A percentile compares a stretch with the other conserved stretches of the same genome.
Evolutionary conservation across 2,113 vertebrate genomes (phyloP).

Genomic region (Nibea coibor): DNA sequence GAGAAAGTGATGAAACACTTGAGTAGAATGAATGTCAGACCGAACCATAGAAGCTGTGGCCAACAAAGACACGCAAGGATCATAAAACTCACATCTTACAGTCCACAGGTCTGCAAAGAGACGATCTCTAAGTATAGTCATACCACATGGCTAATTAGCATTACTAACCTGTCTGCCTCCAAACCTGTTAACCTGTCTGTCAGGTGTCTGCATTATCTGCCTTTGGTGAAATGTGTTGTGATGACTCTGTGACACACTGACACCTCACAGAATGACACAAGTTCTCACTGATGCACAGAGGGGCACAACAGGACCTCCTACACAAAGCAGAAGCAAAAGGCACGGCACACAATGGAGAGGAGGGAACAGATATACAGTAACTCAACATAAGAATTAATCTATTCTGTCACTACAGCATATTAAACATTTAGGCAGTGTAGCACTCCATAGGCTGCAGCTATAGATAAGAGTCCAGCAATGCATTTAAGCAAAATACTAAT

Average conservation of each 20-base stretch:
- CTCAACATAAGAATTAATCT: constrained; percentile 24
- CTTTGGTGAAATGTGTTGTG: constrained; percentile 47
- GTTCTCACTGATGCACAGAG: constrained; percentile 27
- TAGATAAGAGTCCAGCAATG: constrained; percentile 45
- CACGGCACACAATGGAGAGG: constrained; percentile 8
- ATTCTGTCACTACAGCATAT: constrained; percentile 44
- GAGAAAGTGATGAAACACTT: constrained; percentile 70
- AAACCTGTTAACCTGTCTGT: constrained; percentile 52
- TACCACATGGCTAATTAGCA: constrained; percentile 72
- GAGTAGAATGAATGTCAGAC: constrained; percentile 57
- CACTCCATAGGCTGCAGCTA: constrained; percentile 40
- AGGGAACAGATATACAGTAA: constrained; percentile 1
- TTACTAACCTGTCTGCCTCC: constrained; percentile 50
- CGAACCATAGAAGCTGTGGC: constrained; percentile 40
- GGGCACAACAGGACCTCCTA: constrained; percentile 14
- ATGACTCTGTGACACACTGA: constrained; percentile 21
- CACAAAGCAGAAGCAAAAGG: not conserved
- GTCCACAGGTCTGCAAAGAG: constrained; percentile 38
- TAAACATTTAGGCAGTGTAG: constrained; percentile 38
- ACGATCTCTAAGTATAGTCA: not conserved
- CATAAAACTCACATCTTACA: constrained; percentile 37
- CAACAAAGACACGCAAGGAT: constrained; percentile 37
- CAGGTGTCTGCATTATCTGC: constrained; percentile 28
- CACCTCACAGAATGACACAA: constrained; percentile 27
- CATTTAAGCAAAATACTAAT: constrained; percentile 57